Evolutionary conservation across 2,113 vertebrate species (phyloP), one percentile per base, ranked within the genome.

Genomic region (Lepisosteus oculatus): DNA sequence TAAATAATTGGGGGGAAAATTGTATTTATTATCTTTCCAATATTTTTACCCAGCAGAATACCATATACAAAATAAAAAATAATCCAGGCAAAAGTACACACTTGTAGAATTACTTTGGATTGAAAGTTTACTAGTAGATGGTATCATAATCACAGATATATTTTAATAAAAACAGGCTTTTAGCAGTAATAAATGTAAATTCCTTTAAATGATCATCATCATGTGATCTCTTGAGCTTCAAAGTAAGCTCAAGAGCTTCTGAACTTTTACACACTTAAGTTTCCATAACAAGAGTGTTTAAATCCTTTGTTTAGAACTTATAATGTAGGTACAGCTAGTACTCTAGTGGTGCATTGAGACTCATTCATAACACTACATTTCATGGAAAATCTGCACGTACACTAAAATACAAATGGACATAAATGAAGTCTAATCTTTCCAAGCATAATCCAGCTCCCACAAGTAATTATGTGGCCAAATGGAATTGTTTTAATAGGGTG

Each of bases 231-330:
- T 70, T 68, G 15, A 43, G 43, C 71, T 81, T 77, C 68, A 54
- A 74, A 69, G 77, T 57, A 72, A 29, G 29, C 29, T 29, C 29
- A 29, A 29, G 29, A 29, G 29, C 29, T 67, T 76, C n/a, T 55
- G 67, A 84, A 80, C 85, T 85, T 85, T 85, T 73, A 56, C 84
- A 75, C 57, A 69, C 77, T 86, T 85, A 67, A 56, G 76, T 74
- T 78, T 42, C 59, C 43, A 66, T 70, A 72, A 73, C 63, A 79
- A 65, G 79, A 79, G 79, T 86, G 87, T 77, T 57, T 77, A 84
- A 88, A 84, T 86, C 82, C 82, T 81, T 77, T 85, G 81, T 88
- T 85, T 85, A 87, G 76, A 79, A 78, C 14, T 68, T 65, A 68
- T 65, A 63, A 47, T 7, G 2, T n/a, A 61, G 4, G 42, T 43